Conservation (phyloP, 2,113 vertebrate genomes). For the Carollia perspicillata region DNA sequence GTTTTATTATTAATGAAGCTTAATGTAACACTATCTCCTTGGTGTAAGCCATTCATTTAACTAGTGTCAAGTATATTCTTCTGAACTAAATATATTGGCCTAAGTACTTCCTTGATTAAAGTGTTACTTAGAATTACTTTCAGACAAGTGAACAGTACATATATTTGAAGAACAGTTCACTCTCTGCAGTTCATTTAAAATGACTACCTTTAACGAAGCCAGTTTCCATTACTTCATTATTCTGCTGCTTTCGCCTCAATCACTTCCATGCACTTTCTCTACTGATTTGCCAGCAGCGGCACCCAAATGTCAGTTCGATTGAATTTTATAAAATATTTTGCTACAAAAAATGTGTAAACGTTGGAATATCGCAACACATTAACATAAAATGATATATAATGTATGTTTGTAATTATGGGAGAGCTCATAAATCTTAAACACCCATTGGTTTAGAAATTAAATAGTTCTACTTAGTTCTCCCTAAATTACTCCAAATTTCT, state of each 20-base stretch:
- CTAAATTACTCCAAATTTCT: constrained; percentile 71
- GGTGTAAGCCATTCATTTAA: constrained; percentile 70
- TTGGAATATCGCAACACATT: constrained; percentile 48
- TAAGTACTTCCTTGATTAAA: constrained; percentile 73
- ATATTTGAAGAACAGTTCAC: constrained; percentile 59
- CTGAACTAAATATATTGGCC: constrained; percentile 59
- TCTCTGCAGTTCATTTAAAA: constrained; percentile 50
- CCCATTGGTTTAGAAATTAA: constrained; percentile 72
- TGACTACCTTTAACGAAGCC: constrained; percentile 40
- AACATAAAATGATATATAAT: constrained; percentile 68
- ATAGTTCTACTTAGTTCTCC: constrained; percentile 69
- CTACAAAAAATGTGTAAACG: constrained; percentile 43
- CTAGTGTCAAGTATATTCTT: constrained; percentile 66
- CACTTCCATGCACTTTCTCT: constrained; percentile 18
- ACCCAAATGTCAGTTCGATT: constrained; percentile 23
- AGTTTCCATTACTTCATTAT: constrained; percentile 1
- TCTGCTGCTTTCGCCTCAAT: background rate
- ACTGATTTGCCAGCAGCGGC: background rate
- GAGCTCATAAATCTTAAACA: constrained; percentile 74
- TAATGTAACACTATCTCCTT: constrained; percentile 65
- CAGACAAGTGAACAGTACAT: constrained; percentile 58
- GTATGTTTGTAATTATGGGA: constrained; percentile 67
- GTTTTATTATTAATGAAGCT: constrained; percentile 81
- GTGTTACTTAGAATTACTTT: constrained; percentile 70
- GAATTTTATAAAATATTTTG: constrained; percentile 50